Percentiles rank a stretch among this genome's conserved stretches.
Evolutionary conservation across 2,888 invertebrate genomes (phyloP).

Genomic region (Conomelus anceps): DNA sequence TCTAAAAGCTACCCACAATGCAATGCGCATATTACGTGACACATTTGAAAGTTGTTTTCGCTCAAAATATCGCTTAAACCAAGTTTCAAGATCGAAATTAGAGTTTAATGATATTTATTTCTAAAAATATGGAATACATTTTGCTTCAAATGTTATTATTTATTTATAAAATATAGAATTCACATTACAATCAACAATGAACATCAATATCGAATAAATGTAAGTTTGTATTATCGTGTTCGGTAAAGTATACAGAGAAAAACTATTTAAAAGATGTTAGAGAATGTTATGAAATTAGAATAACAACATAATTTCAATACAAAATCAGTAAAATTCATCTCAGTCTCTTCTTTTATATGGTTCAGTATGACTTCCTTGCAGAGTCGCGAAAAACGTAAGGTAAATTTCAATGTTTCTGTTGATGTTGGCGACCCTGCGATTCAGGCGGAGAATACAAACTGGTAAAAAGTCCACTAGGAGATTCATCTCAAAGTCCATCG

Average conservation of each 20-base stretch:
- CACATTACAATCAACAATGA: background rate
- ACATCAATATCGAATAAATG: background rate
- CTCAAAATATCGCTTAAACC: conserved; percentile 23
- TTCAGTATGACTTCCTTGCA: background rate
- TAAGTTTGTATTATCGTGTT: background rate
- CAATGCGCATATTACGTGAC: conserved; percentile 26
- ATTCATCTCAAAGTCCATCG: background rate
- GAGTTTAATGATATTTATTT: background rate
- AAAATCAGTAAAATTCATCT: background rate
- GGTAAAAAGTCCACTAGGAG: background rate
- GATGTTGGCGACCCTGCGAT: background rate
- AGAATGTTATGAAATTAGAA: background rate
- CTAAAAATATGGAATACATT: background rate
- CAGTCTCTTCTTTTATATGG: background rate
- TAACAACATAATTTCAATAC: background rate
- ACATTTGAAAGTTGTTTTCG: conserved; percentile 21
- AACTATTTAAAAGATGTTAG: background rate
- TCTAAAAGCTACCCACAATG: conserved; percentile 20
- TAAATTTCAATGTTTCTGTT: background rate
- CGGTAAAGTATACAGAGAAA: background rate
- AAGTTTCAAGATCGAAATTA: conserved; percentile 19
- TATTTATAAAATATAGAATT: background rate
- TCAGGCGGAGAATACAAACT: background rate
- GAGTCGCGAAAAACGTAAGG: background rate
- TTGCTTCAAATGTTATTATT: background rate